Conservation (phyloP, 2,113 vertebrate species). For the Sinocyclocheilus rhinocerous region DNA sequence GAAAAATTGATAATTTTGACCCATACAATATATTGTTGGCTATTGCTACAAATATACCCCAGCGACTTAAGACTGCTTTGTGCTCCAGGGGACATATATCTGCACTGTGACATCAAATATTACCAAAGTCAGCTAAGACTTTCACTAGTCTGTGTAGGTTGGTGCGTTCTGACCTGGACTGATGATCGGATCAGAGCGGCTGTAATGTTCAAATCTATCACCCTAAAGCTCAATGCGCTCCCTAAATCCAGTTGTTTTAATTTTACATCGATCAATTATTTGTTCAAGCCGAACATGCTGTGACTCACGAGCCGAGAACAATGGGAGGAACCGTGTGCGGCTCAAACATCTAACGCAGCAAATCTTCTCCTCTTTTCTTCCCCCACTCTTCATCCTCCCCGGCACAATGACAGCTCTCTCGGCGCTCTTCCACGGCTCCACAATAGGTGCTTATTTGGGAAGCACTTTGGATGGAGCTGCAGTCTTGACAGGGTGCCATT, state of each 20-base stretch:
- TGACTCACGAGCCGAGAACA: constrained; percentile 51
- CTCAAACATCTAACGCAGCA: constrained; percentile 52
- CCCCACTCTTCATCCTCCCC: constrained; percentile 28
- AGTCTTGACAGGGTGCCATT: constrained; percentile 74
- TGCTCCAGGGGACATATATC: too few relatives aligned
- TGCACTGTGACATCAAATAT: too few relatives aligned
- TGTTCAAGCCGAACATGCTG: constrained; percentile 67
- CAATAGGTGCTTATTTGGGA: constrained; percentile 63
- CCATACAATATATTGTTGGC: too few relatives aligned
- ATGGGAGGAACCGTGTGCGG: constrained; percentile 39
- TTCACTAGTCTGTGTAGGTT: not conserved
- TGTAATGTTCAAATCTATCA: constrained; percentile 36
- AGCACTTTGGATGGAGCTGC: constrained; percentile 62
- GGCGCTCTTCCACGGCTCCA: constrained; percentile 47
- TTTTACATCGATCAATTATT: constrained; percentile 77
- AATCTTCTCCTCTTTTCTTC: constrained; percentile 50
- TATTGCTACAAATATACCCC: too few relatives aligned
- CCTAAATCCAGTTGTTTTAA: constrained; percentile 75
- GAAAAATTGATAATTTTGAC: too few relatives aligned
- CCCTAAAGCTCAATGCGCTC: constrained; percentile 70
- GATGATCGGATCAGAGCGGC: not conserved
- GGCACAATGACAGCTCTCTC: constrained; percentile 47
- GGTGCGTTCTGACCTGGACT: not conserved
- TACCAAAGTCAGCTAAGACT: not conserved
- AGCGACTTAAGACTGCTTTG: too few relatives aligned